Base-by-base conservation (phyloP, 2,113 vertebrate genomes). In the Pongo abelii region DNA sequence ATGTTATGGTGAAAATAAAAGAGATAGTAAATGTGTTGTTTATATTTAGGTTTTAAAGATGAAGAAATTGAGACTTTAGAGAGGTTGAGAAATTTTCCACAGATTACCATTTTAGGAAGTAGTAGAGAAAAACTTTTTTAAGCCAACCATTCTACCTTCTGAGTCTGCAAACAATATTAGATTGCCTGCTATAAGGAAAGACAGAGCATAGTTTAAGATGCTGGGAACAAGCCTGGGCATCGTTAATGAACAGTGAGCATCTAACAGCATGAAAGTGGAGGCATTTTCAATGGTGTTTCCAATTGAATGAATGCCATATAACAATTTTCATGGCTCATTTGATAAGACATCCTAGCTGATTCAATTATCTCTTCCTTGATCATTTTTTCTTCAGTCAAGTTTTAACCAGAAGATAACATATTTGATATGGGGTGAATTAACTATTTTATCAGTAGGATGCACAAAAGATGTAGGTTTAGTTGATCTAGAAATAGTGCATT, bases 351-450 rank as follows among this genome's bases (percentile, higher is more conserved):
- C 80, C 32, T 79, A 14, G 55, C 23, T 92, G 69, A 92, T 96
- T 97, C 94, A 91, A 96, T 97, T 95, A 95, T 90, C 69, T 97
- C 25, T 23, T 96, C 48, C 52, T 69, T 61, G 84, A 97, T 93
- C 59, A 35, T 92, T 83, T 89, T 83, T 91, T 98, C 95, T 84
- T 70, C 6, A 89, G 84, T 88, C 50, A 88, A 50, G 20, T 96
- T 95, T 94, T 92, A 30, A 81, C 20, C 25, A 89, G 35, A 85
- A 70, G 11, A 80, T 35, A 89, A 70, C 91, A 59, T 83, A 91
- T 80, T 91, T 95, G 52, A 72, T 86, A 67, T 78, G 59, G 30
- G 50, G 61, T 83, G 48, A 95, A 89, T 46, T 40, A 92, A 89
- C 30, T 9, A 48, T 83, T 89, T 72, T 74, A 46, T 95, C 64